Percentiles rank a stretch among this genome's conserved stretches.
Conservation (phyloP, 2,113 vertebrate species). For the Holacanthus passer region DNA sequence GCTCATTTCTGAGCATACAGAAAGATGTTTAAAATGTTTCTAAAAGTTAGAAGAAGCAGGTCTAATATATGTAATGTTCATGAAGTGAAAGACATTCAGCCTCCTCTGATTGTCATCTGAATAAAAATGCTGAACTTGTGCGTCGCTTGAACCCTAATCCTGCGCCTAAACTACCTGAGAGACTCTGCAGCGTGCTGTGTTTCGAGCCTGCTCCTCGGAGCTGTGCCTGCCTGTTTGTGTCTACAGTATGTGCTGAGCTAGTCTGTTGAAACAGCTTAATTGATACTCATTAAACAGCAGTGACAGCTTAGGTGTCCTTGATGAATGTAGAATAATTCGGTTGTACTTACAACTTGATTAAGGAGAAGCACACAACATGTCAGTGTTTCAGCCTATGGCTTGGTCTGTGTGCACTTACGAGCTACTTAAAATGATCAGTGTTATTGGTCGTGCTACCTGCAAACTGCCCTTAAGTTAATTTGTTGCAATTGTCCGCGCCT, state of each 20-base stretch:
- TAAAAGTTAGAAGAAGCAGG: neutral
- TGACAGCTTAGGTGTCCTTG: conserved; percentile 87
- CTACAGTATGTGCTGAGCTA: conserved; percentile 73
- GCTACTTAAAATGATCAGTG: conserved; percentile 37
- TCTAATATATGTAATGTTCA: no score
- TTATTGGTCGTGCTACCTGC: conserved; percentile 11
- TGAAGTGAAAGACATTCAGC: neutral
- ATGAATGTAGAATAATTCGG: conserved; percentile 86
- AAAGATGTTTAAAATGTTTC: neutral
- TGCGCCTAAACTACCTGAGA: conserved; percentile 5
- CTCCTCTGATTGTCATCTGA: neutral
- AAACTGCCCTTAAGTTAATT: neutral
- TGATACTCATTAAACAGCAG: conserved; percentile 87
- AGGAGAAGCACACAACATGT: conserved; percentile 79
- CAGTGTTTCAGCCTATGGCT: conserved; percentile 69
- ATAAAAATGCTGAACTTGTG: neutral
- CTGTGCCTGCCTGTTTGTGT: conserved; percentile 68
- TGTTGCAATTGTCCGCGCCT: neutral
- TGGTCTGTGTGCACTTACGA: conserved; percentile 35
- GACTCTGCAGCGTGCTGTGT: conserved; percentile 20
- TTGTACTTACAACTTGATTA: conserved; percentile 86
- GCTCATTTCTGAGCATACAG: neutral
- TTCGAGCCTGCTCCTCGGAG: conserved; percentile 43
- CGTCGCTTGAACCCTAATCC: conserved; percentile 1
- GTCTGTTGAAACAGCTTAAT: conserved; percentile 87